A percentile compares a stretch with the other conserved stretches of the same genome.
phyloP scores from a whole-genome alignment of 2,113 vertebrate species.

The Pelmatolapia mariae region DNA sequence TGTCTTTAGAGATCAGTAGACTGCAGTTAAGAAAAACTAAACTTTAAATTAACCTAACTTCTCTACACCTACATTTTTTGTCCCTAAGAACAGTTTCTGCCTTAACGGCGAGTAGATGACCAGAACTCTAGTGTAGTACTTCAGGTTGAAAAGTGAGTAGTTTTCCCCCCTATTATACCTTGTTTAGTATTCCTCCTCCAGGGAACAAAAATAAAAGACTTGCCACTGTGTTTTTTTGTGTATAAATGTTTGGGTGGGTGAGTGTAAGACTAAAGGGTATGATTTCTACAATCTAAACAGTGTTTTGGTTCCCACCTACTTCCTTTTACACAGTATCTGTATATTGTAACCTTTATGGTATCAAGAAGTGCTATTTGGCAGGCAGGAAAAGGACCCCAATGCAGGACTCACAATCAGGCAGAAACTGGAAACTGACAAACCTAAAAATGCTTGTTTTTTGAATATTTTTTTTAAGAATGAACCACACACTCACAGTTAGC shows the following conservation, averaged over 20 bases:
- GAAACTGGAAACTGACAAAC: not conserved
- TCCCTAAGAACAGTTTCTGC: not conserved
- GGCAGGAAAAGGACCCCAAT: not conserved
- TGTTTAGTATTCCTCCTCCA: not conserved
- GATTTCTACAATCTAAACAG: not conserved
- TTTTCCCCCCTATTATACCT: not conserved
- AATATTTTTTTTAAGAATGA: not conserved
- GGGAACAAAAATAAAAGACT: not conserved
- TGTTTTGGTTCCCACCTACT: not conserved
- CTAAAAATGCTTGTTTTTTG: not conserved
- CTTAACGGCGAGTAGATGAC: conserved; percentile 14
- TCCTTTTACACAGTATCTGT: not conserved
- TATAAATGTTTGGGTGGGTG: not conserved
- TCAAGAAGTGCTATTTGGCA: not conserved
- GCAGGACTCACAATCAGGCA: not conserved
- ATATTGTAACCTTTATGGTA: not conserved
- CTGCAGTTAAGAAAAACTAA: not conserved
- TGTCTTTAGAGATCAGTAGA: not conserved
- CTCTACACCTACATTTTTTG: not conserved
- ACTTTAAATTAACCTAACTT: not conserved
- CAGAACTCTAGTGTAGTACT: conserved; percentile 34
- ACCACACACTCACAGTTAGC: not conserved
- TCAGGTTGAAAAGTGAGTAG: conserved; percentile 3
- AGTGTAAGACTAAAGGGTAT: not conserved
- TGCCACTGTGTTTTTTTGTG: not conserved